Percentiles rank a stretch among this genome's conserved stretches.
Evolutionary conservation across 2,888 invertebrate genomes (phyloP).

Genomic region (Tetrapedia diversipes): DNA sequence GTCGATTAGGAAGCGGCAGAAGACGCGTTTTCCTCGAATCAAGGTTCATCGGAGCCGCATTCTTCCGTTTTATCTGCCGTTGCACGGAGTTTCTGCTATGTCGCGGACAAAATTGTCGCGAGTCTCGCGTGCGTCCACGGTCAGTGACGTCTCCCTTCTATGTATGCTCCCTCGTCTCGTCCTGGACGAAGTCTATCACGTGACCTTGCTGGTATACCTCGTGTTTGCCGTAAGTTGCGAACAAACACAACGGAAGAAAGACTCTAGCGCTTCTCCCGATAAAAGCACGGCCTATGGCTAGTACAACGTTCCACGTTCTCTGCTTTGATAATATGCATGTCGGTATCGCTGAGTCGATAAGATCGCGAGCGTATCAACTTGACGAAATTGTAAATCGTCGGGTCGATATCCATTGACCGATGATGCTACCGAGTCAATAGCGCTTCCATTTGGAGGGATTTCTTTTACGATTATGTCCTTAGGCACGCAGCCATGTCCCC

Average conservation of each 20-base stretch:
- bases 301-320: not conserved
- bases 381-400: conserved; percentile 6
- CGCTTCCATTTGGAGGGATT: not conserved
- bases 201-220: conserved; percentile 61
- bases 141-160: conserved; percentile 71
- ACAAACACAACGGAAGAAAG: conserved; percentile 19
- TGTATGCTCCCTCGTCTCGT: conserved; percentile 51
- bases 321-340: not conserved
- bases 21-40: conserved; percentile 30
- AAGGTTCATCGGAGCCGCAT: conserved; percentile 48
- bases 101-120: conserved; percentile 65
- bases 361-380: not conserved
- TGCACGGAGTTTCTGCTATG: conserved; percentile 49
- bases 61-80: conserved; percentile 57
- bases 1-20: conserved; percentile 26
- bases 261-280: conserved; percentile 1
- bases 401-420: not conserved
- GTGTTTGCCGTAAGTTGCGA: conserved; percentile 42
- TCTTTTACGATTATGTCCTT: conserved; percentile 24
- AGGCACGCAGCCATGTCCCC: conserved; percentile 7
- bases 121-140: conserved; percentile 66
- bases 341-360: not conserved
- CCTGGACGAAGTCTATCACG: conserved; percentile 58
- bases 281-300: conserved; percentile 10
- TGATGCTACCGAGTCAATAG: conserved; percentile 19